Base-by-base conservation (phyloP, 2,888 invertebrate genomes). In the Sericinus montela region DNA sequence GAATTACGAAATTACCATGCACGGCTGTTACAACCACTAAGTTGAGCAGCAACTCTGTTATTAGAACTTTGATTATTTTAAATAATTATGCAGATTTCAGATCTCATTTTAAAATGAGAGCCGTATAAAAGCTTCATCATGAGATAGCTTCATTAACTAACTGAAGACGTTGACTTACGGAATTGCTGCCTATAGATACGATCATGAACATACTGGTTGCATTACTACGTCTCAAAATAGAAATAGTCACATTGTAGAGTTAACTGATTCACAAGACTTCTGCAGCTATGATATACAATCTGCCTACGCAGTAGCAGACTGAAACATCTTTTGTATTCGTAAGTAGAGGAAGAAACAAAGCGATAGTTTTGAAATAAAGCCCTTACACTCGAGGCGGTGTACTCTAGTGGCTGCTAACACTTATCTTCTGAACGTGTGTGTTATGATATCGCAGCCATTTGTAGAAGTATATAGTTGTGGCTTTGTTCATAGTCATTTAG, bases 1-100 rank as follows among this genome's bases (percentile, higher is more conserved):
- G 69, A 70, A 66, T 68, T 72, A 64, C 64, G 57, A 55, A 63
- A 65, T 66, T 68, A 64, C 8, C 45, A 45, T 45, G 40, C 23
- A 15, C 8, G 25, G 28, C 39, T 29, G 35, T 49, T 44, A 35
- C 23, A 19, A 16, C 15, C 11, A 42, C 25, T 16, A 16, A 8
- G n/a, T 13, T 13, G 32, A 34, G 14, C 34, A 9, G 4, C 25
- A 23, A 36, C 36, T 36, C 29, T 13, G 28, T 29, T 16, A 11
- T 14, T 28, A 35, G 40, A 6, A 15, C 35, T 39, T 44, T 49
- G 34, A 40, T 44, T 35, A 40, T 49, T 14, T 8, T n/a, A n/a
- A n/a, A 28, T 36, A 40, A 35, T 45, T 45, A 45, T 45, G 29
- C 30, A 45, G 44, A 49, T 45, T 19, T 11, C 16, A 39, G 38